A percentile compares a stretch with the other conserved stretches of the same genome.
Evolutionary conservation across 2,888 invertebrate species (phyloP).

Genomic region (Uloborus plumipes): DNA sequence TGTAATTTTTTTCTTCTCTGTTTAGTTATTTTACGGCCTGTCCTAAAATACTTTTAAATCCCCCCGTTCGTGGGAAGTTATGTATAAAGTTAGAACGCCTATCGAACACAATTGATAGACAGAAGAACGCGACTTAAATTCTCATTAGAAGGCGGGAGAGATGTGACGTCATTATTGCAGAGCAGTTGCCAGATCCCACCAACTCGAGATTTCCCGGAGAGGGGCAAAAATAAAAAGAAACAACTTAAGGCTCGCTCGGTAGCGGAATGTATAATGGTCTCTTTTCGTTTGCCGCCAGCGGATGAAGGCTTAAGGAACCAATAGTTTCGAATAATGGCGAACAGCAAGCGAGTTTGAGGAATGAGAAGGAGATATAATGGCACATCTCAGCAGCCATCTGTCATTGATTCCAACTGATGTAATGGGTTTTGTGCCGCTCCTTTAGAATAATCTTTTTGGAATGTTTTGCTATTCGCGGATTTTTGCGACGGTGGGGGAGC

Average conservation of each 20-base stretch:
- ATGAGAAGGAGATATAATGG: slow-evolving; percentile 63
- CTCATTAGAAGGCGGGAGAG: slow-evolving; percentile 59
- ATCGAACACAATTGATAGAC: slow-evolving; percentile 65
- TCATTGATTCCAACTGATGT: slow-evolving; percentile 56
- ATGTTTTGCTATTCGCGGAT: slow-evolving; percentile 60
- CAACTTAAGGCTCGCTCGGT: slow-evolving; percentile 60
- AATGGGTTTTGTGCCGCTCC: slow-evolving; percentile 46
- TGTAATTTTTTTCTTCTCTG: slow-evolving; percentile 40
- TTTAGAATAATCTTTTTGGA: slow-evolving; percentile 56
- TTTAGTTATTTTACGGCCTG: slow-evolving; percentile 61
- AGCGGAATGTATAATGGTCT: slow-evolving; percentile 62
- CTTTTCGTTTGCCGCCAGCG: slow-evolving; percentile 38
- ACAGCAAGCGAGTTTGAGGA: slow-evolving; percentile 59
- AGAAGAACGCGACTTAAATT: slow-evolving; percentile 64
- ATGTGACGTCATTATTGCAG: slow-evolving; percentile 64
- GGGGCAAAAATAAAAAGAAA: slow-evolving; percentile 54
- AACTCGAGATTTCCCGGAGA: slow-evolving; percentile 50
- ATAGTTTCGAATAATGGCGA: slow-evolving; percentile 64
- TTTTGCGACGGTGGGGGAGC: slow-evolving; percentile 37
- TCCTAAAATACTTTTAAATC: slow-evolving; percentile 64
- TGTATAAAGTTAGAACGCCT: slow-evolving; percentile 60
- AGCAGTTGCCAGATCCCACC: slow-evolving; percentile 63
- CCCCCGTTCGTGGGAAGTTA: slow-evolving; percentile 49
- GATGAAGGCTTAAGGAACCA: slow-evolving; percentile 61
- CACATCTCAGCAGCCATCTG: slow-evolving; percentile 55